Evolutionary conservation across 2,797 vertebrate genomes (phyloP).

Genomic region (Coreius guichenoti): DNA sequence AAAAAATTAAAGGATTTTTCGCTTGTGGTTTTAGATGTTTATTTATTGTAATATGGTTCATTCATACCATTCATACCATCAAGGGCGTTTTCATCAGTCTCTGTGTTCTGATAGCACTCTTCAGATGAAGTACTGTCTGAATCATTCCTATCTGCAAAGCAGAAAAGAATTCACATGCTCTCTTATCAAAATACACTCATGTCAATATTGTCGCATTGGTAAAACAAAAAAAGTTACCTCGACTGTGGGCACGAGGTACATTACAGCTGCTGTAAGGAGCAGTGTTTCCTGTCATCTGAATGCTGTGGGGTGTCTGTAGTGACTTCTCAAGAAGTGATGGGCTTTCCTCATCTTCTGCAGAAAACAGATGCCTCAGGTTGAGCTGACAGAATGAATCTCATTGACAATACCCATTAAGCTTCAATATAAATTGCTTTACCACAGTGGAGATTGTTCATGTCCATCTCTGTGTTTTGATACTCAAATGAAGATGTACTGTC

Average conservation of each 20-base stretch:
- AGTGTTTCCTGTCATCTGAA: constrained; percentile 46
- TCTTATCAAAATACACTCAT: neutral
- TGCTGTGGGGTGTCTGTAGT: constrained; percentile 22
- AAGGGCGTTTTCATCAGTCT: neutral
- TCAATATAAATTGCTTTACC: constrained; percentile 31
- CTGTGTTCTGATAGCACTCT: constrained; percentile 60
- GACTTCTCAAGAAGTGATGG: constrained; percentile 47
- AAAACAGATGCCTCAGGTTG: constrained; percentile 20
- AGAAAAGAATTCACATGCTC: neutral
- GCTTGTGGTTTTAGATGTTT: neutral
- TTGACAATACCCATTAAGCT: neutral
- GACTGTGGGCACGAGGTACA: constrained; percentile 12
- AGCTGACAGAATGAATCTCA: neutral
- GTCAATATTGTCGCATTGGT: neutral
- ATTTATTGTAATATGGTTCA: neutral
- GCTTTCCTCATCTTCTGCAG: constrained; percentile 38
- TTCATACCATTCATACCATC: constrained; percentile 55
- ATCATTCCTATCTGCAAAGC: constrained; percentile 35
- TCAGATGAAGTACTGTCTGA: constrained; percentile 65
- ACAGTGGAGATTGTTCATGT: constrained; percentile 23
- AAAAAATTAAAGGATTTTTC: neutral
- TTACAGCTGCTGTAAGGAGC: constrained; percentile 13
- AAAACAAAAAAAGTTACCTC: constrained; percentile 43
- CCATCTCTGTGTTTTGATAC: constrained; percentile 55
- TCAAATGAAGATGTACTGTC: constrained; percentile 63